Evolutionary conservation across 2,888 invertebrate genomes (phyloP), one percentile per base, ranked within the genome.

Genomic region (Plutella xylostella): DNA sequence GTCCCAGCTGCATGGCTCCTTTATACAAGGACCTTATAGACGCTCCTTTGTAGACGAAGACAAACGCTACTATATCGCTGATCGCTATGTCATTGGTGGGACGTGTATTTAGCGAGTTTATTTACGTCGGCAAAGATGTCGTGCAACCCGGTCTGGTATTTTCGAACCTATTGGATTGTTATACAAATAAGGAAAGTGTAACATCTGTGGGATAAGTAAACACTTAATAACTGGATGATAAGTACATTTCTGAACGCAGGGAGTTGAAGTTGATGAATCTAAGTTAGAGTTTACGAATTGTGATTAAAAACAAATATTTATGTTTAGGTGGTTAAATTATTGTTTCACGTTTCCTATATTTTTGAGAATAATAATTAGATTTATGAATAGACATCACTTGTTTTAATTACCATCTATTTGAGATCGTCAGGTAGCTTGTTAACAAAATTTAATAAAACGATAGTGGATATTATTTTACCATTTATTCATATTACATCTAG

Each of bases 301-400:
- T 74, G 66, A 68, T 68, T 62, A 62, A 55, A 58, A 57, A 63
- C 65, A 59, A 63, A 64, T 66, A 64, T 64, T 67, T 70, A 70
- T 61, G 63, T 69, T 68, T 71, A 69, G 65, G 66, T 58, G 65
- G 58, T 70, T 76, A 73, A 75, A 64, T 76, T 76, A 76, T 76
- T 76, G 72, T 75, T 74, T 75, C 68, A 67, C 59, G 68, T 75
- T 72, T 71, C 66, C 68, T 71, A 68, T 72, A 67, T 73, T 72
- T 73, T 72, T 59, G 63, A 68, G 69, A 73, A 71, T 71, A 73
- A 72, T 72, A 72, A 76, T 68, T 73, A 75, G 72, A 69, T n/a
- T 65, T 69, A 68, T 64, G 64, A 68, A 68, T 73, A 66, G 61
- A 33, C n/a, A n/a, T n/a, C n/a, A n/a, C n/a, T n/a, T n/a, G n/a